Conservation (phyloP, 1,140 invertebrate species). For the Saxidomus purpurata region DNA sequence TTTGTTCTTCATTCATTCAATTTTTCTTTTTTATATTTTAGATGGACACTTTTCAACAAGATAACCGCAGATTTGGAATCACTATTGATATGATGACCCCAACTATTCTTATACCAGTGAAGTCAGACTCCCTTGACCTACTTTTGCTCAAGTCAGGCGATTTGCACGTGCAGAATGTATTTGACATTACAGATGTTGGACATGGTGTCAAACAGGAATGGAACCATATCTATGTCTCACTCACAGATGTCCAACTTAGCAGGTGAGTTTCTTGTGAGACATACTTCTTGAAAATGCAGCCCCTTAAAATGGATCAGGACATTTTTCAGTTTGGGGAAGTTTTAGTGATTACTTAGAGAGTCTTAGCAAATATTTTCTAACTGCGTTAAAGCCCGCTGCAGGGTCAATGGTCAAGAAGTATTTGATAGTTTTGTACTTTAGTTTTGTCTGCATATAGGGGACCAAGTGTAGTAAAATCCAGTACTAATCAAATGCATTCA, state of each 20-base stretch:
- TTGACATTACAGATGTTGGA: constrained; percentile 86
- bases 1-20: too few species aligned
- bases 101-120: constrained; percentile 92
- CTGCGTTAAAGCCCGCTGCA: too few species aligned
- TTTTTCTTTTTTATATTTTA: constrained; percentile 69
- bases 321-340: too few species aligned
- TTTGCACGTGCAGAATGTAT: constrained; percentile 93
- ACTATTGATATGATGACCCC: constrained; percentile 92
- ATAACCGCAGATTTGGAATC: constrained; percentile 90
- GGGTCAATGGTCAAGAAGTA: too few species aligned
- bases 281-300: too few species aligned
- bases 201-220: constrained; percentile 79
- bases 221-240: constrained; percentile 87
- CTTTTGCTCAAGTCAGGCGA: constrained; percentile 93
- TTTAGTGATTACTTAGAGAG: too few species aligned
- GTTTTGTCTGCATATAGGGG: too few species aligned
- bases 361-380: too few species aligned
- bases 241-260: constrained; percentile 90
- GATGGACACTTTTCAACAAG: constrained; percentile 88
- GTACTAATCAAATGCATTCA: too few species aligned
- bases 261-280: constrained; percentile 76
- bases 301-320: too few species aligned
- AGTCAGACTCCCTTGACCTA: constrained; percentile 93
- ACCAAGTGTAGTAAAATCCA: too few species aligned
- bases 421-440: too few species aligned